These are phyloP conservation scores for Rhinichthys osculus DNA, from an alignment of 2,797 vertebrate species.

Conservation along the genomic window DNA sequence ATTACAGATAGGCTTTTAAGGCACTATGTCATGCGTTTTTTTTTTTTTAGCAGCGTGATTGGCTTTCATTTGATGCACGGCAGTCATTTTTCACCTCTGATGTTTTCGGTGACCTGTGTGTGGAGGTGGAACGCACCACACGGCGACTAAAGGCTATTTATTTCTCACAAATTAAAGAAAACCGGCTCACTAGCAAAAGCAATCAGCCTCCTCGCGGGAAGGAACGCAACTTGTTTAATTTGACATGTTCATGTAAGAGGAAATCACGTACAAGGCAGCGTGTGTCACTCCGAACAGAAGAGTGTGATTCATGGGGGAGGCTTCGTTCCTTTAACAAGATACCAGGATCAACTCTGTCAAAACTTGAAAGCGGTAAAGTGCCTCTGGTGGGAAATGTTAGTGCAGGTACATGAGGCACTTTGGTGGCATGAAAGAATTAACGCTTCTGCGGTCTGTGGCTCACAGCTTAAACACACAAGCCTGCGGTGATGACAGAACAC, in stretches of 20 bases:
- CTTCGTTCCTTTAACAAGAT: constrained; percentile 38
- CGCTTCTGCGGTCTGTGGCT: background rate
- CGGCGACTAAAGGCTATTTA: constrained; percentile 42
- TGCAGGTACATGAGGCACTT: constrained; percentile 3
- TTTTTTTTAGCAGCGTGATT: constrained; percentile 12
- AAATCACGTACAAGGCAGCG: constrained; percentile 48
- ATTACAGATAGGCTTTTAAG: constrained; percentile 48
- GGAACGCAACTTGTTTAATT: constrained; percentile 45
- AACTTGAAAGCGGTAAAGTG: constrained; percentile 41
- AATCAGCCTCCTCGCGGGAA: constrained; percentile 50
- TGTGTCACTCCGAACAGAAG: constrained; percentile 35
- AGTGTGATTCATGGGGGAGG: constrained; percentile 51
- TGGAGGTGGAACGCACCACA: background rate
- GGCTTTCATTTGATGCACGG: constrained; percentile 32
- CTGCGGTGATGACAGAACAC: background rate
- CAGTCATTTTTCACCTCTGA: constrained; percentile 38
- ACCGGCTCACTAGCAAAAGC: constrained; percentile 35
- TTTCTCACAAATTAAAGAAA: constrained; percentile 51
- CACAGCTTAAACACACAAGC: constrained; percentile 1
- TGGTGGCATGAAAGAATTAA: constrained; percentile 34
- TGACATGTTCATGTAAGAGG: constrained; percentile 47
- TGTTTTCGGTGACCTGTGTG: constrained; percentile 37
- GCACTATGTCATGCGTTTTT: background rate
- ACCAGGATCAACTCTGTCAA: constrained; percentile 53
- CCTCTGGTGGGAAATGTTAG: constrained; percentile 34